Evolutionary conservation across 64 coral and sea anemone species (phyloP).

Genomic region (Montipora foliosa): DNA sequence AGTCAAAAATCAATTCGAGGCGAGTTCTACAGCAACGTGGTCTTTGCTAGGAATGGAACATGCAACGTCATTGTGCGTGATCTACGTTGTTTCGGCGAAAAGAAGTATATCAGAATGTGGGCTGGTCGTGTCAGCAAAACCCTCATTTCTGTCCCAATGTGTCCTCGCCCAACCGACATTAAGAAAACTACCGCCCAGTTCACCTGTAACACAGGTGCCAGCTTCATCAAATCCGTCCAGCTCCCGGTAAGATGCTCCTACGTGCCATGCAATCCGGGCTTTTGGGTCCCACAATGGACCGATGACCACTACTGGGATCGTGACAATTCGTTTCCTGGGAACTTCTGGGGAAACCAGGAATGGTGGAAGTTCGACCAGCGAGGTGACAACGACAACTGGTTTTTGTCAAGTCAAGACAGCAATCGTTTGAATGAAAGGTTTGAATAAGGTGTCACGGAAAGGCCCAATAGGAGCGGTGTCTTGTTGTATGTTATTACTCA

Average conservation of each 20-base stretch:
- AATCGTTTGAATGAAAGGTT: neutral
- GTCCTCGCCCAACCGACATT: slow-evolving; percentile 23
- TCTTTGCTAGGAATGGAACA: slow-evolving; percentile 38
- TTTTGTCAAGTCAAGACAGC: neutral
- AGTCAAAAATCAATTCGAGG: neutral
- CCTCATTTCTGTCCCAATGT: slow-evolving; percentile 51
- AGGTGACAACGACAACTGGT: slow-evolving; percentile 64
- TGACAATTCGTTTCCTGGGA: slow-evolving; percentile 20
- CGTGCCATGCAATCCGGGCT: slow-evolving; percentile 46
- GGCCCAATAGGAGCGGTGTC: neutral
- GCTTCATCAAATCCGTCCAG: slow-evolving; percentile 6
- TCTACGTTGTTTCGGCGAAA: slow-evolving; percentile 57
- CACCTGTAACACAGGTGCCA: slow-evolving; percentile 55
- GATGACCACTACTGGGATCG: slow-evolving; percentile 24
- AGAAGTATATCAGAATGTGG: neutral
- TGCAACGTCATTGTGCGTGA: slow-evolving; percentile 57
- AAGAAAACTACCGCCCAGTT: slow-evolving; percentile 25
- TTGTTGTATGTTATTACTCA: neutral
- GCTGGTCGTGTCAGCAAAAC: slow-evolving; percentile 62
- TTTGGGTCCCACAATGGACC: slow-evolving; percentile 45
- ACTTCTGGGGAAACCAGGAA: slow-evolving; percentile 34
- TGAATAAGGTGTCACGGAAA: neutral
- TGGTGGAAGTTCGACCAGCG: slow-evolving; percentile 45
- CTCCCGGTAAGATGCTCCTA: slow-evolving; percentile 58
- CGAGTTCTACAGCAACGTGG: slow-evolving; percentile 59